Evolutionary conservation across 2,888 invertebrate species (phyloP), one percentile per base, ranked within the genome.

Genomic region (Pilophorus perplexus): DNA sequence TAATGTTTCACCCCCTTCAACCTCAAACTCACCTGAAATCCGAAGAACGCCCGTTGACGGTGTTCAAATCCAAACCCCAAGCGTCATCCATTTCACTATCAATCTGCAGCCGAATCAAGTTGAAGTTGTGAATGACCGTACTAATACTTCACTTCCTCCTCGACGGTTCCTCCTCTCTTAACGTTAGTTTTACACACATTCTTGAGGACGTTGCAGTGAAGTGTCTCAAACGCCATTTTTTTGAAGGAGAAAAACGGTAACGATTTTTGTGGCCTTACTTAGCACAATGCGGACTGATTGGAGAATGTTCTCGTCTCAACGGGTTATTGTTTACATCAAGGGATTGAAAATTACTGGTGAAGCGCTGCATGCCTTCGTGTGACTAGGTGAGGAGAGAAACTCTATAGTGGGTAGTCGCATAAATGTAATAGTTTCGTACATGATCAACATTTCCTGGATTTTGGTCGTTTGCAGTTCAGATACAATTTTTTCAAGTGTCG

Each of bases 61-160:
- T 28, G 22, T 18, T 14, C 52, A 14, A 28, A 25, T 52, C 28
- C 10, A 52, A 14, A 14, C 52, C 52, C 52, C 52, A 52, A 52
- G 28, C 52, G 52, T 52, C 52, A n/a, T 52, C 52, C 52, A 52
- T 52, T 52, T 25, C 25, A 23, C 14, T 18, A 18, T 52, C 52
- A 28, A 28, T 28, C 52, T 52, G 33, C 8, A 28, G 52, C 16
- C 52, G 52, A 52, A 52, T 28, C n/a, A n/a, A 52, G 52, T 52
- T 52, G 52, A 25, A 52, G 52, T 6, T 52, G 25, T 25, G 48
- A 25, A 25, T 25, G 48, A 14, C 12, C 12, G n/a, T n/a, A n/a
- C 18, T 12, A 28, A 25, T 28, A 28, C 52, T 52, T 52, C 28
- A 52, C 52, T 52, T 28, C 28, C 52, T 25, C 8, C 16, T 52